phyloP scores from a whole-genome alignment of 2,888 invertebrate species.

The Empis stercorea region DNA sequence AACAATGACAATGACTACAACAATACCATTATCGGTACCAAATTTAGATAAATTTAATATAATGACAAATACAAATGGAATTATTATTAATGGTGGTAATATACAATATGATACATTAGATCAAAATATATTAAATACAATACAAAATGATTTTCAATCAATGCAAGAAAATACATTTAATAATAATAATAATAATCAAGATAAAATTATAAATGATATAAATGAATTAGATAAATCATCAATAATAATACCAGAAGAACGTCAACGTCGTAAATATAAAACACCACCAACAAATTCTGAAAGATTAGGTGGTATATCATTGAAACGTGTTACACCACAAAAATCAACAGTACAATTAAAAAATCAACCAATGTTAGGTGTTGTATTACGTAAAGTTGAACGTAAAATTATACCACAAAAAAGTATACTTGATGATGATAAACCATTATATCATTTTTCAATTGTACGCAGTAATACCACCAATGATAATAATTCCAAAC shows the following conservation, averaged over 20 bases:
- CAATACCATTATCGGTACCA: constrained; percentile 24
- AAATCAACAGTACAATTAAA: constrained; percentile 27
- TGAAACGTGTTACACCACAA: constrained; percentile 31
- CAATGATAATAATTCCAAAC: constrained; percentile 20
- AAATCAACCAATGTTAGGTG: constrained; percentile 30
- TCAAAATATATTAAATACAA: background rate
- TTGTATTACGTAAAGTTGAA: constrained; percentile 32
- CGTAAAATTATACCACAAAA: constrained; percentile 30
- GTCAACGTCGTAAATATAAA: constrained; percentile 21
- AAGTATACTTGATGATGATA: constrained; percentile 33
- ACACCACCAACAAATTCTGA: constrained; percentile 34
- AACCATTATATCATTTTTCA: constrained; percentile 31
- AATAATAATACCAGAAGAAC: too few species aligned
- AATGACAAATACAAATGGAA: constrained; percentile 15
- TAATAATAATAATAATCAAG: background rate
- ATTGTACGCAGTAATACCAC: constrained; percentile 32
- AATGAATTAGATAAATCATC: too few species aligned
- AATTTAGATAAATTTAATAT: constrained; percentile 28
- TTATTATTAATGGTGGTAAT: constrained; percentile 17
- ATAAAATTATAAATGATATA: too few species aligned
- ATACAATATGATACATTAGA: background rate
- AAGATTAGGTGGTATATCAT: constrained; percentile 28
- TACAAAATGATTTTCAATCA: background rate
- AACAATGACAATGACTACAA: constrained; percentile 12
- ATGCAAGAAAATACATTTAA: background rate